Evolutionary conservation across 2,888 invertebrate genomes (phyloP).

Genomic region (Acanthosoma haemorrhoidale): DNA sequence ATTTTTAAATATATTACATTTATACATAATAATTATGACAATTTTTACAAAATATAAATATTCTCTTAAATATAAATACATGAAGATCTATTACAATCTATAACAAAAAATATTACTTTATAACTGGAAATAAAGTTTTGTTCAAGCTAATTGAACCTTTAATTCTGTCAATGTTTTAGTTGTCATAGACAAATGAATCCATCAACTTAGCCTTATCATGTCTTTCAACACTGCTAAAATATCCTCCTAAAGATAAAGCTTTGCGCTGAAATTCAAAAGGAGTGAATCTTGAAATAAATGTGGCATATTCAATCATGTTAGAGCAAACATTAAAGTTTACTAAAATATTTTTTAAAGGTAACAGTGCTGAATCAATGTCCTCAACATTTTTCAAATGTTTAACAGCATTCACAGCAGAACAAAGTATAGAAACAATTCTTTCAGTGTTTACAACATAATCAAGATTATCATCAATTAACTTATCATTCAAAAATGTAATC

Average conservation of each 20-base stretch:
- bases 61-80: no score
- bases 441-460: not conserved
- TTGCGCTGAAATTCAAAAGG: constrained; percentile 16
- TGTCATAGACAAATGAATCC: no score
- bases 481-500: not conserved
- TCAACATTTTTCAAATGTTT: not conserved
- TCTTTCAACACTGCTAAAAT: not conserved
- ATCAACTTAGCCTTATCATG: not conserved
- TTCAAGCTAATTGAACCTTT: no score
- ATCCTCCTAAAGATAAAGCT: not conserved
- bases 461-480: not conserved
- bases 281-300: constrained; percentile 15
- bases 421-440: not conserved
- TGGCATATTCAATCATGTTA: constrained; percentile 12
- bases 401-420: not conserved
- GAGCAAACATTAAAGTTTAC: not conserved
- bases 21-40: no score
- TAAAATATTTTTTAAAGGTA: not conserved
- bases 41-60: no score
- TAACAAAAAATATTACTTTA: no score
- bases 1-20: no score
- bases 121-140: no score
- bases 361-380: not conserved
- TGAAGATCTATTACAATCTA: no score
- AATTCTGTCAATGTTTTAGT: not conserved